phyloP scores from a whole-genome alignment of 2,888 invertebrate species.

The Stenodema calcarata region DNA sequence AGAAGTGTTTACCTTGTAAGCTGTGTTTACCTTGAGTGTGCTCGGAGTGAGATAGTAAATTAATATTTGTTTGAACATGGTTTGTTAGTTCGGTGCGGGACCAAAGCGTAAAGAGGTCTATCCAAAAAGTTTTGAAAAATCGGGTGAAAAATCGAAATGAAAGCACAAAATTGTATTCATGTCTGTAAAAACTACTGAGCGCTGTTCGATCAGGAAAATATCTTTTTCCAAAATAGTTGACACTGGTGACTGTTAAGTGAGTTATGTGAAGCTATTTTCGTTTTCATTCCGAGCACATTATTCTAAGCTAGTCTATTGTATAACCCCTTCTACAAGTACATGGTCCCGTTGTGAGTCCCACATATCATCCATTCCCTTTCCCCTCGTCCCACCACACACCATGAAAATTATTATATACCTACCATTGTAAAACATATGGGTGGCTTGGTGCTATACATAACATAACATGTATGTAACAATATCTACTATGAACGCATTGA shows the following conservation, averaged over 20 bases:
- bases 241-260: background rate
- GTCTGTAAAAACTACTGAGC: background rate
- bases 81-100: conserved; percentile 11
- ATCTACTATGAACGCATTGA: conserved; percentile 27
- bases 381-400: conserved; percentile 37
- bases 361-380: conserved; percentile 34
- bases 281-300: conserved; percentile 50
- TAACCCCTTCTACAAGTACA: background rate
- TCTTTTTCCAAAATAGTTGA: background rate
- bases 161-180: background rate
- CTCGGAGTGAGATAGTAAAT: conserved; percentile 47
- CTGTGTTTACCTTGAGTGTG: conserved; percentile 50
- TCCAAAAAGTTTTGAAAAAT: background rate
- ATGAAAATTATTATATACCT: conserved; percentile 9
- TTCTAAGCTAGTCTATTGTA: conserved; percentile 51
- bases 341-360: background rate
- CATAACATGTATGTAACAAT: conserved; percentile 32
- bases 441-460: conserved; percentile 55
- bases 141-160: background rate
- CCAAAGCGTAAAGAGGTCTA: background rate
- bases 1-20: conserved; percentile 44
- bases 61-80: background rate
- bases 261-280: background rate
- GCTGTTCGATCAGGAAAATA: no score
- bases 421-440: conserved; percentile 48